These are phyloP conservation scores for Drosophila leonis DNA, from an alignment of 2,888 invertebrate genomes.

Conservation along the genomic window DNA sequence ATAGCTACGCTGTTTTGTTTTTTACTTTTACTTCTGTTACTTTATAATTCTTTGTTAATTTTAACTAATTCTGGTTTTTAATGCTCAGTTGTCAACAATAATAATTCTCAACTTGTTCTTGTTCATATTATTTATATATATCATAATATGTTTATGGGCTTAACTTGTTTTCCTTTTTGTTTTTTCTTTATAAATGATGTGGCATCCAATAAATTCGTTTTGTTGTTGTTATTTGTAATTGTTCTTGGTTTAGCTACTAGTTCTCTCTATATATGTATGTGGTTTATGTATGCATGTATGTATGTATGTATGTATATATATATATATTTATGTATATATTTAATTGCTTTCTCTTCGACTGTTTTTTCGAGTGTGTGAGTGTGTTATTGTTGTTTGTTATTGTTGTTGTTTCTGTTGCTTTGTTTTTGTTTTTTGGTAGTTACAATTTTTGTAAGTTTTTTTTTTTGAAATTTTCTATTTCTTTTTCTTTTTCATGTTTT, in stretches of 20 bases:
- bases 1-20: slow-evolving; percentile 57
- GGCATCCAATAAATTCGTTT: slow-evolving; percentile 86
- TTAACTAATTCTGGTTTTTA: slow-evolving; percentile 69
- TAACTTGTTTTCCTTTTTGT: slow-evolving; percentile 34
- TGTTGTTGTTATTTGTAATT: slow-evolving; percentile 83
- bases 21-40: not conserved
- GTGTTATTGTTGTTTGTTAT: slow-evolving; percentile 31
- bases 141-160: slow-evolving; percentile 62
- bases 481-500: slow-evolving; percentile 45
- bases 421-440: slow-evolving; percentile 20
- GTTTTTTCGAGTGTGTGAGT: slow-evolving; percentile 21
- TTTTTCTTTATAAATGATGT: slow-evolving; percentile 83
- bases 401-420: slow-evolving; percentile 30
- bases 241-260: slow-evolving; percentile 77
- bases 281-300: slow-evolving; percentile 29
- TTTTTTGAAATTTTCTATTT: slow-evolving; percentile 20
- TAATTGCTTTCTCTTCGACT: slow-evolving; percentile 48
- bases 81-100: slow-evolving; percentile 78
- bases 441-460: slow-evolving; percentile 22
- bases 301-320: slow-evolving; percentile 33
- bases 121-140: slow-evolving; percentile 32
- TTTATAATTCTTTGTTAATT: slow-evolving; percentile 30
- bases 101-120: slow-evolving; percentile 72
- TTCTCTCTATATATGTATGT: slow-evolving; percentile 55
- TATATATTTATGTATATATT: slow-evolving; percentile 32